Conservation (phyloP, 2,888 invertebrate species). For the Itoplectis maculator region DNA sequence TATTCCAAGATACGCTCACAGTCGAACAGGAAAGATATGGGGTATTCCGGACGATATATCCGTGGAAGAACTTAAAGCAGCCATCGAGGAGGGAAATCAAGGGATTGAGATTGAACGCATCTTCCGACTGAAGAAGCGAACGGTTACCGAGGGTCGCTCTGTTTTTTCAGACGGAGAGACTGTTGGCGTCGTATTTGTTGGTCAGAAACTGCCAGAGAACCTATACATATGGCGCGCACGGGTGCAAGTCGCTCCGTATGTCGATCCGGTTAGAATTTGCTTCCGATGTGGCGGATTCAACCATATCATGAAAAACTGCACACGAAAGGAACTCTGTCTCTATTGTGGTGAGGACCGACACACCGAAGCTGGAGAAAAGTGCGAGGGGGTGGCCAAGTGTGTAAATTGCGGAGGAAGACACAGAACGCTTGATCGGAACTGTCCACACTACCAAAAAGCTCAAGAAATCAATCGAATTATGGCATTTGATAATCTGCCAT, state of each 20-base stretch:
- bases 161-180: conserved; percentile 17
- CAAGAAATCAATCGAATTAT: conserved; percentile 43
- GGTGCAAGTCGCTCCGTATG: not conserved
- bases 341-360: conserved; percentile 1
- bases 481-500: conserved; percentile 42
- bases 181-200: not conserved
- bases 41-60: conserved; percentile 4
- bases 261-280: conserved; percentile 2
- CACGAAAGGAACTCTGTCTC: conserved; percentile 22
- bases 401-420: conserved; percentile 47
- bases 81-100: conserved; percentile 8
- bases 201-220: not conserved
- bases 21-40: conserved; percentile 11
- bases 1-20: not conserved
- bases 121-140: conserved; percentile 15
- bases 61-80: not conserved
- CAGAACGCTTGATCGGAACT: conserved; percentile 29
- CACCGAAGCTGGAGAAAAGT: conserved; percentile 16
- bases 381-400: not conserved
- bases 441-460: conserved; percentile 10
- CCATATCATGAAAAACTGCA: not conserved
- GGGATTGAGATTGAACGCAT: not conserved
- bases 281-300: conserved; percentile 1
- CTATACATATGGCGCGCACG: conserved; percentile 3
- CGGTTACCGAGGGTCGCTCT: not conserved